Percentiles rank a stretch among this genome's conserved stretches.
Conservation (phyloP, 2,888 invertebrate species). For the Drosophila neotestacea region DNA sequence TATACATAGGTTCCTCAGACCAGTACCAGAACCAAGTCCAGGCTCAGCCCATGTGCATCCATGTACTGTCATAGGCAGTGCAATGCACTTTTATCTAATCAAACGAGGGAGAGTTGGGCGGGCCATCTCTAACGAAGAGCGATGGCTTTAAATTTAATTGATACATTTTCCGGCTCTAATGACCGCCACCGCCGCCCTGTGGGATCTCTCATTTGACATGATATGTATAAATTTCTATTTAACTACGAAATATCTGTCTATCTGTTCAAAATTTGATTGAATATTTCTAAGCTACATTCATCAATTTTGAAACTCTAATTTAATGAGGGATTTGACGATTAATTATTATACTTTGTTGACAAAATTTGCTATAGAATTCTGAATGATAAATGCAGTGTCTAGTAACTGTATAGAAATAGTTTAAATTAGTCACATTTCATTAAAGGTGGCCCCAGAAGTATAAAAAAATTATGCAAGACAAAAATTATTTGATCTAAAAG, state of each 20-base stretch:
- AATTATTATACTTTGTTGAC: neutral
- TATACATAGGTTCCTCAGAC: conserved; percentile 9
- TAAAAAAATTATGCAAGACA: neutral
- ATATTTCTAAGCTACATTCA: conserved; percentile 27
- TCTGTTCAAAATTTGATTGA: conserved; percentile 43
- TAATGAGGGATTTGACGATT: neutral
- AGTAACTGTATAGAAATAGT: too few species aligned
- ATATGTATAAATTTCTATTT: conserved; percentile 28
- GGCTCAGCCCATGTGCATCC: conserved; percentile 1
- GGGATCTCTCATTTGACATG: conserved; percentile 43
- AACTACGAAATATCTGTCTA: conserved; percentile 36
- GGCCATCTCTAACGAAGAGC: conserved; percentile 31
- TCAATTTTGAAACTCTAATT: conserved; percentile 3
- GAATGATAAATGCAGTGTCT: neutral
- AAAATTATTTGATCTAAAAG: neutral
- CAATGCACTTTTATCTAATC: conserved; percentile 78
- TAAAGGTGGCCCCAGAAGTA: too few species aligned
- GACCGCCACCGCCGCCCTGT: conserved; percentile 25
- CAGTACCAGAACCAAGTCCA: conserved; percentile 5
- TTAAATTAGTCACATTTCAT: too few species aligned
- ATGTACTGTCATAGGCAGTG: conserved; percentile 43
- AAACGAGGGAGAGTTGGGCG: conserved; percentile 25
- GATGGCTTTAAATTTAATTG: conserved; percentile 70
- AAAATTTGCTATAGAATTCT: neutral
- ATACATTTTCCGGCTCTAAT: conserved; percentile 56